Percentiles rank a stretch among this genome's conserved stretches.
phyloP scores from a whole-genome alignment of 2,797 vertebrate species.

The Sphenodon punctatus region DNA sequence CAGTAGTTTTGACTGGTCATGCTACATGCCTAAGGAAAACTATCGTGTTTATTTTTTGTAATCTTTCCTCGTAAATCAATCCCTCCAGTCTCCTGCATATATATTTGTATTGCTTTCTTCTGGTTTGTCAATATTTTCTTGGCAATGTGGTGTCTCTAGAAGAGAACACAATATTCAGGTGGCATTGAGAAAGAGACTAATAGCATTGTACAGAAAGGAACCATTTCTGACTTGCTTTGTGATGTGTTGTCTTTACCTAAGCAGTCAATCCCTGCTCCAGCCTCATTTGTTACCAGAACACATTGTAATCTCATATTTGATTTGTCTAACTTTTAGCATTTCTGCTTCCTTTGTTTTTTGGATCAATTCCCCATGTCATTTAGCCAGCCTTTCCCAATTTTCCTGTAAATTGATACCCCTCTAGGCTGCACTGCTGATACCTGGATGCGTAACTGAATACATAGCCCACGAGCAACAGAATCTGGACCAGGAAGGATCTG shows the following conservation, averaged over 20 bases:
- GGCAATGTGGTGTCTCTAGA: neutral
- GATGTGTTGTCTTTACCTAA: too few relatives aligned
- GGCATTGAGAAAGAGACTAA: neutral
- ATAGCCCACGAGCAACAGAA: too few relatives aligned
- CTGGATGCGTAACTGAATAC: neutral
- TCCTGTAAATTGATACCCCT: neutral
- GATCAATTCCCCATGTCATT: neutral
- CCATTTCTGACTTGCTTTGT: neutral
- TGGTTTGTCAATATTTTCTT: neutral
- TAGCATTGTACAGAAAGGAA: neutral
- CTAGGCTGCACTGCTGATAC: neutral
- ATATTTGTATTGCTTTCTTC: neutral
- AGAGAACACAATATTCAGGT: neutral
- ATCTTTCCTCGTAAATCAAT: slow-evolving; percentile 36
- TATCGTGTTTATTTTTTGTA: too few relatives aligned
- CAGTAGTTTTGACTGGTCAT: too few relatives aligned
- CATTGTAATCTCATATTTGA: neutral
- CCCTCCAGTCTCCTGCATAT: slow-evolving; percentile 10
- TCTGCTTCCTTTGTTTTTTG: neutral
- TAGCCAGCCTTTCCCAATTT: neutral
- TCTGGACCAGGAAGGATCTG: too few relatives aligned
- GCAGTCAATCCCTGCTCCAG: too few relatives aligned
- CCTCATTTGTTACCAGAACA: too few relatives aligned
- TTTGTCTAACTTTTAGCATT: slow-evolving; percentile 9
- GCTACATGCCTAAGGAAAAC: too few relatives aligned